These are phyloP conservation scores for Pseudopleuronectes americanus DNA, from an alignment of 2,797 vertebrate genomes.

Conservation along the genomic window DNA sequence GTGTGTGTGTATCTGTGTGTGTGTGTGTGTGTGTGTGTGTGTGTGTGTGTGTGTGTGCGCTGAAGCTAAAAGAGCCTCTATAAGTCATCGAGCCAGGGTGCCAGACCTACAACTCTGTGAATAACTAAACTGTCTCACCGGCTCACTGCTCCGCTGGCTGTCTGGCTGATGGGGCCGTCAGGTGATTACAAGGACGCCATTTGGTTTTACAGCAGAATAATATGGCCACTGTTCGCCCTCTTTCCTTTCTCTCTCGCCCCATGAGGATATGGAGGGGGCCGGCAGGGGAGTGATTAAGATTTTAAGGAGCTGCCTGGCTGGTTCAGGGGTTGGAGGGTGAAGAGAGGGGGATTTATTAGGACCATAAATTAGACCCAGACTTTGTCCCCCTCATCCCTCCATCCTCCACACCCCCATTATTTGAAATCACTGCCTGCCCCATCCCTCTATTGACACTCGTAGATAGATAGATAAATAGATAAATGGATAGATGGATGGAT, in stretches of 20 bases:
- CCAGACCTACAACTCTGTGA: conserved; percentile 33
- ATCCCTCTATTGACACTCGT: not conserved
- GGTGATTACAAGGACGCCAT: conserved; percentile 84
- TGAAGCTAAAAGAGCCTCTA: conserved; percentile 22
- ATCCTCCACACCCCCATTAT: conserved; percentile 27
- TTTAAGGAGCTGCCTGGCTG: conserved; percentile 80
- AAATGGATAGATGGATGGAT: not conserved
- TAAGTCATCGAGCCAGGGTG: conserved; percentile 36
- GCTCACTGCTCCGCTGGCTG: conserved; percentile 35
- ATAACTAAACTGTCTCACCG: conserved; percentile 49
- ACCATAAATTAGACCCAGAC: conserved; percentile 82
- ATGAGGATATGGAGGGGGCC: conserved; percentile 55
- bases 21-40: not conserved
- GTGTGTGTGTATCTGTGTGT: not conserved
- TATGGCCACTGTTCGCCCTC: conserved; percentile 65
- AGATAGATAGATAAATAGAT: not conserved
- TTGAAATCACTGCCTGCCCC: conserved; percentile 24
- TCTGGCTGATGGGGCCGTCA: conserved; percentile 56
- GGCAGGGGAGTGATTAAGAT: conserved; percentile 80
- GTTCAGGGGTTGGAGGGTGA: conserved; percentile 84
- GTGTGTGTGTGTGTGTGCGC: conserved; percentile 9
- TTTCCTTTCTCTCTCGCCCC: conserved; percentile 54
- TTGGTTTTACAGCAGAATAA: conserved; percentile 81
- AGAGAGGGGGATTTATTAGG: conserved; percentile 84
- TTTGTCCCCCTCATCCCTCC: conserved; percentile 19